These are phyloP conservation scores for Gastrophryne carolinensis DNA, from an alignment of 2,797 vertebrate genomes.

Conservation along the genomic window DNA sequence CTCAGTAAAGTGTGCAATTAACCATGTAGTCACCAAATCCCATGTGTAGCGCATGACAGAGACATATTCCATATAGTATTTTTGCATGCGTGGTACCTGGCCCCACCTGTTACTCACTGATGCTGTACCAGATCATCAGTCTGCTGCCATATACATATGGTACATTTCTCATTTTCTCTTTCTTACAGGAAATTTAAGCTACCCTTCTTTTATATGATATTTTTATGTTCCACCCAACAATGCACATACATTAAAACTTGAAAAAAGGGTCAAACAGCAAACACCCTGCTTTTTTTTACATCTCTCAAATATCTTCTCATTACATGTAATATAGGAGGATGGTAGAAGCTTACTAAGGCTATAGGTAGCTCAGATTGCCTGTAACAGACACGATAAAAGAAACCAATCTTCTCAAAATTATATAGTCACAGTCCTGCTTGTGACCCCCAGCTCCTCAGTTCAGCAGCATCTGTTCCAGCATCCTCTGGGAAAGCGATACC, in stretches of 20 bases:
- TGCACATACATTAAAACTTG: too few relatives aligned
- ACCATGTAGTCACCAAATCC: background rate
- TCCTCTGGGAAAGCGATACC: background rate
- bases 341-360: too few relatives aligned
- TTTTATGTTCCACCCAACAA: too few relatives aligned
- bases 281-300: too few relatives aligned
- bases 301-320: background rate
- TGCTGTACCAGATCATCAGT: too few relatives aligned
- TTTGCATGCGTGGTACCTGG: too few relatives aligned
- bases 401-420: background rate
- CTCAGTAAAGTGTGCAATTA: background rate
- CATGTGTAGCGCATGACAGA: background rate
- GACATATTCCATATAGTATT: background rate
- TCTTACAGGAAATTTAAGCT: too few relatives aligned
- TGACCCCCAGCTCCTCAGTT: background rate
- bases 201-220: background rate
- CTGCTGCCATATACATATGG: too few relatives aligned
- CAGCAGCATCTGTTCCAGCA: constrained; percentile 1
- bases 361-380: background rate
- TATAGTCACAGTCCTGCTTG: background rate
- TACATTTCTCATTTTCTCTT: too few relatives aligned
- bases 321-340: background rate
- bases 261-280: too few relatives aligned
- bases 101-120: background rate
- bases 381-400: background rate